These are phyloP conservation scores for Ifrita kowaldi DNA, from an alignment of 2,113 vertebrate genomes.

Conservation along the genomic window DNA sequence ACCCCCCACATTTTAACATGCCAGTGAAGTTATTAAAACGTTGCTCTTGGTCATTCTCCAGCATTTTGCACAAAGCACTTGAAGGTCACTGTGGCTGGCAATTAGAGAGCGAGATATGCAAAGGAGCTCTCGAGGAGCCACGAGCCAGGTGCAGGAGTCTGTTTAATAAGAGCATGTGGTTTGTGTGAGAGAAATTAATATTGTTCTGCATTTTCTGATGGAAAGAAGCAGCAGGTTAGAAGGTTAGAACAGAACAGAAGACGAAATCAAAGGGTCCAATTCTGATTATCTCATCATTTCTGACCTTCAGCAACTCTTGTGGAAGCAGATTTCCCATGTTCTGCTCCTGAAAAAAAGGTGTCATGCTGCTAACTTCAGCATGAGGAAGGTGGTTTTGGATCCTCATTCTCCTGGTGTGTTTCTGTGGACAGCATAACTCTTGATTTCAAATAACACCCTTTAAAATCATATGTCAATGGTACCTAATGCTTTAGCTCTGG, in stretches of 20 bases:
- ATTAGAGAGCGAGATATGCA: background rate
- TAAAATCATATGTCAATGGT: background rate
- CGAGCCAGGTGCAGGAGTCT: background rate
- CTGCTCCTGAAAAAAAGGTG: background rate
- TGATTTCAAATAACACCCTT: background rate
- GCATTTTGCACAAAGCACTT: background rate
- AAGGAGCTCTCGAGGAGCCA: background rate
- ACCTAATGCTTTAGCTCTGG: background rate
- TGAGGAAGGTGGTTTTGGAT: background rate
- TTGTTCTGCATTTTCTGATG: background rate
- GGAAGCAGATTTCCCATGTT: background rate
- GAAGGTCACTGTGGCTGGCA: background rate
- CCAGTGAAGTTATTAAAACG: background rate
- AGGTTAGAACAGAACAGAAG: background rate
- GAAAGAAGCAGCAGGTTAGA: background rate
- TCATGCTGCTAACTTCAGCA: background rate
- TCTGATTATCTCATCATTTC: background rate
- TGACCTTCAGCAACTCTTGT: background rate
- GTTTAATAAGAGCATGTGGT: background rate
- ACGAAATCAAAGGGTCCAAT: background rate
- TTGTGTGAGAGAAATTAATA: background rate
- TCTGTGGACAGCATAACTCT: background rate
- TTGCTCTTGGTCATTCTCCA: background rate
- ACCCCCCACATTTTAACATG: background rate
- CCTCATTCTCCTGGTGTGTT: background rate